A percentile compares a stretch with the other conserved stretches of the same genome.
Conservation (phyloP, 2,888 invertebrate genomes). For the Bellardia bayeri region DNA sequence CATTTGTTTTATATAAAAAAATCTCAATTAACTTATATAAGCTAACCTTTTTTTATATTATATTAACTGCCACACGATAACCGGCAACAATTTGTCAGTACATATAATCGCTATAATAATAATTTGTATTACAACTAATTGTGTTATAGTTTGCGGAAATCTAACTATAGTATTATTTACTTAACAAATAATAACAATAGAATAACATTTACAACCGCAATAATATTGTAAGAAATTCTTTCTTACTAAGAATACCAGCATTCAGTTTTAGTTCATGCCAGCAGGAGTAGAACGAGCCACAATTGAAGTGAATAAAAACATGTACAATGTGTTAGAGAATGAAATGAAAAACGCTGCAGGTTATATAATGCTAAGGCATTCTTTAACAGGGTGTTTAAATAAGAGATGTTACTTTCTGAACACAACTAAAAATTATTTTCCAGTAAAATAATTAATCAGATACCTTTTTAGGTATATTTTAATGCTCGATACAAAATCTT, state of each 20-base stretch:
- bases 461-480: too few species aligned
- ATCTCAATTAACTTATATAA: background rate
- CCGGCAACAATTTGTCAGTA: background rate
- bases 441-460: too few species aligned
- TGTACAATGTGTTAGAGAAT: background rate
- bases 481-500: too few species aligned
- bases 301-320: background rate
- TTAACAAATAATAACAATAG: background rate
- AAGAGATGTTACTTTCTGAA: background rate
- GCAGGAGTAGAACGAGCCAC: background rate
- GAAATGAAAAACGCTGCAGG: background rate
- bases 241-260: background rate
- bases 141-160: background rate
- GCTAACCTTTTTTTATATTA: background rate
- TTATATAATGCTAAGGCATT: background rate
- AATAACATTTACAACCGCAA: background rate
- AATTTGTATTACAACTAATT: background rate
- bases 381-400: background rate
- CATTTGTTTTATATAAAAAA: background rate
- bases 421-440: too few species aligned
- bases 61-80: background rate
- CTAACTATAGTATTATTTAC: constrained; percentile 4
- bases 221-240: background rate
- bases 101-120: background rate
- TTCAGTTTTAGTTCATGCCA: background rate